Percentiles rank a stretch among this genome's conserved stretches.
phyloP scores from a whole-genome alignment of 2,888 invertebrate genomes.

The Therioaphis trifolii region DNA sequence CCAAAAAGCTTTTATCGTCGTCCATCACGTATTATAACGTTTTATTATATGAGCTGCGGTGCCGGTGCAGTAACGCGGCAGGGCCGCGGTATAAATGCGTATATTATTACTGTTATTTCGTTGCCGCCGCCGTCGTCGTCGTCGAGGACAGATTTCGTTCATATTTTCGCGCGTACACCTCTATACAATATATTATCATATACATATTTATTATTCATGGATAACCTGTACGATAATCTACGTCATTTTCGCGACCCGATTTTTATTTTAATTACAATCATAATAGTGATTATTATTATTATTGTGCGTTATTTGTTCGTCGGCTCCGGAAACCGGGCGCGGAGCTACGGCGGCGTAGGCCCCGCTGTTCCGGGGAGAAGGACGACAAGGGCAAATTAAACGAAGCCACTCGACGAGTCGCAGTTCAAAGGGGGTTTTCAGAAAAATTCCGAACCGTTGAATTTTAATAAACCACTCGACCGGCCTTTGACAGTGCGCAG shows the following conservation, averaged over 20 bases:
- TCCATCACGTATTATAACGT: too few relatives aligned
- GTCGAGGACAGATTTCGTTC: too few relatives aligned
- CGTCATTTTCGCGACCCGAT: background rate
- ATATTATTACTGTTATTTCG: too few relatives aligned
- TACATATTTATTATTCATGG: too few relatives aligned
- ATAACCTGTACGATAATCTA: too few relatives aligned
- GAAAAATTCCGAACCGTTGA: conserved; percentile 50
- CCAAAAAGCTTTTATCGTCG: too few relatives aligned
- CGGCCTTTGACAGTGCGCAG: conserved; percentile 46
- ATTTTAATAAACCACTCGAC: conserved; percentile 61
- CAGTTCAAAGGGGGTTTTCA: conserved; percentile 46
- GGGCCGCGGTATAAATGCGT: too few relatives aligned
- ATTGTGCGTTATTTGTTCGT: background rate
- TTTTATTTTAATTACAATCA: background rate
- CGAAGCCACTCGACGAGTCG: conserved; percentile 41
- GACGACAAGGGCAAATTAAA: conserved; percentile 52
- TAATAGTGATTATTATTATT: background rate
- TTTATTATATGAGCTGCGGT: too few relatives aligned
- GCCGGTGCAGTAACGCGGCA: too few relatives aligned
- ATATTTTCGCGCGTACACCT: background rate
- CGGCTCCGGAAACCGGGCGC: conserved; percentile 26
- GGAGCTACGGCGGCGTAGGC: background rate
- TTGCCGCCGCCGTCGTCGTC: too few relatives aligned
- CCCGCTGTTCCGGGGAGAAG: background rate
- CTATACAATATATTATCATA: too few relatives aligned